A percentile compares a stretch with the other conserved stretches of the same genome.
Evolutionary conservation across 2,113 vertebrate species (phyloP).

Genomic region (Ptychochromis oligacanthus): DNA sequence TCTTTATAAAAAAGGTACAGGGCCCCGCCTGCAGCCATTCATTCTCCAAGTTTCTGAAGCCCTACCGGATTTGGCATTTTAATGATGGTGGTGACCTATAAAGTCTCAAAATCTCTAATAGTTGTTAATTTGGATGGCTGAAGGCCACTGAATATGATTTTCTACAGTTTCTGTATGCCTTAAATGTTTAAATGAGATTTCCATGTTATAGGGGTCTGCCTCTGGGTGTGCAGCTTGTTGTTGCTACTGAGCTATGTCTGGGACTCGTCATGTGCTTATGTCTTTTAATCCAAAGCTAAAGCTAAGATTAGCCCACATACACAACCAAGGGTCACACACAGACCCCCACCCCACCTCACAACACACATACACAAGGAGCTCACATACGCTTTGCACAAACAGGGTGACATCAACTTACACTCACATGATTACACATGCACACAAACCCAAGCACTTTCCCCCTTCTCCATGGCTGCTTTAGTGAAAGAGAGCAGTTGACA

Average conservation of each 20-base stretch:
- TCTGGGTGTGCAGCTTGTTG: neutral
- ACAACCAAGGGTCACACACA: conserved; percentile 24
- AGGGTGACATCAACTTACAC: conserved; percentile 31
- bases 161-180: neutral
- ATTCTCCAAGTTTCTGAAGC: neutral
- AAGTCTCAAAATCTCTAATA: neutral
- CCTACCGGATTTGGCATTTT: neutral
- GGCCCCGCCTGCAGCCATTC: neutral
- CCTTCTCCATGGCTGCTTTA: neutral
- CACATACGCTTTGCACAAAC: conserved; percentile 34
- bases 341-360: conserved; percentile 10
- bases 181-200: neutral
- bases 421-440: conserved; percentile 30
- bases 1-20: neutral
- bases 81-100: neutral
- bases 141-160: neutral
- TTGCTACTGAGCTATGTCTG: conserved; percentile 19
- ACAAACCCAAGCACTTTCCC: neutral
- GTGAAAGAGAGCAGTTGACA: neutral
- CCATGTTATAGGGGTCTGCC: neutral
- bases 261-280: conserved; percentile 55
- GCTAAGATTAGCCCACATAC: conserved; percentile 79
- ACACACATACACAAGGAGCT: conserved; percentile 45
- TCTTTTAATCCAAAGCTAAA: conserved; percentile 74
- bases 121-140: neutral